Evolutionary conservation across 2,888 invertebrate genomes (phyloP).

Genomic region (Calameuta pallipes): DNA sequence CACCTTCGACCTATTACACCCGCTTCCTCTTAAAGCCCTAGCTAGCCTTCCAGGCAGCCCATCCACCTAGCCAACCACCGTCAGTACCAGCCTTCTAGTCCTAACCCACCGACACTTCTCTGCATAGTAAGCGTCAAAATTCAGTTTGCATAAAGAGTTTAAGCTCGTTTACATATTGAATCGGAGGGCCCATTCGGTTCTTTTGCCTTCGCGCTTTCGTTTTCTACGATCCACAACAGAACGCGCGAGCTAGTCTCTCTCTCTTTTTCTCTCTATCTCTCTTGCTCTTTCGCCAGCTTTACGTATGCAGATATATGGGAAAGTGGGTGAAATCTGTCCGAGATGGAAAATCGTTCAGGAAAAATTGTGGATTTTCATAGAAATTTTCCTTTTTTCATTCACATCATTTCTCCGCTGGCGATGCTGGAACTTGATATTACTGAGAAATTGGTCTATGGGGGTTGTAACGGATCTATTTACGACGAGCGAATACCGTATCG

Average conservation of each 20-base stretch:
- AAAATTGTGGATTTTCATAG: too few relatives aligned
- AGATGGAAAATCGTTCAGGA: too few relatives aligned
- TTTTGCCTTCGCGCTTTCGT: not conserved
- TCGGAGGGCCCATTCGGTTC: constrained; percentile 22
- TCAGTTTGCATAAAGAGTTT: constrained; percentile 46
- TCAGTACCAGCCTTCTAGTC: constrained; percentile 1
- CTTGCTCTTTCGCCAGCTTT: not conserved
- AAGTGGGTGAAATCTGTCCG: too few relatives aligned
- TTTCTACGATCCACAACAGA: not conserved
- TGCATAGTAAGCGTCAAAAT: constrained; percentile 30
- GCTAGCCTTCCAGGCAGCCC: too few relatives aligned
- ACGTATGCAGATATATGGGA: too few relatives aligned
- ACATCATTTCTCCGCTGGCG: too few relatives aligned
- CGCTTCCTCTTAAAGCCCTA: not conserved
- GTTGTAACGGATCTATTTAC: constrained; percentile 2
- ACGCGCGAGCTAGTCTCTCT: not conserved
- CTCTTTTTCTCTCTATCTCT: not conserved
- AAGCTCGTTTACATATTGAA: constrained; percentile 47
- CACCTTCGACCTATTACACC: constrained; percentile 5
- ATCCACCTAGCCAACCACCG: not conserved
- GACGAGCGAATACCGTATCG: not conserved
- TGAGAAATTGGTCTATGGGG: too few relatives aligned
- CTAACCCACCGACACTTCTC: constrained; percentile 1
- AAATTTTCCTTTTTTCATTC: too few relatives aligned
- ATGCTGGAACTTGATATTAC: too few relatives aligned